phyloP scores from a whole-genome alignment of 2,888 invertebrate species.

The Diachrysia chrysitis region DNA sequence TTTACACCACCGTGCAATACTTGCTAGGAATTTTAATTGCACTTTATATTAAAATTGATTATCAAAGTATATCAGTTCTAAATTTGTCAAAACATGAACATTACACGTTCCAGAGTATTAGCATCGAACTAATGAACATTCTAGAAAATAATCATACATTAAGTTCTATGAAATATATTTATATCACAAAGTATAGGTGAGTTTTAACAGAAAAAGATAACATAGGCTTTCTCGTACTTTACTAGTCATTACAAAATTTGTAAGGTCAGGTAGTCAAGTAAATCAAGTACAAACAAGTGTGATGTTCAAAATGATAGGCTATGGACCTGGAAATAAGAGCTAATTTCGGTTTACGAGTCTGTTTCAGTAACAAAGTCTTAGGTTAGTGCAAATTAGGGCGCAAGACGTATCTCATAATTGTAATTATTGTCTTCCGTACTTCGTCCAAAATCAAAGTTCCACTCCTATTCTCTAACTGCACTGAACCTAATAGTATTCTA shows the following conservation, averaged over 20 bases:
- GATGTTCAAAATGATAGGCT: constrained; percentile 29
- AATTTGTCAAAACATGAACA: constrained; percentile 51
- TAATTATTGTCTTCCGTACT: constrained; percentile 29
- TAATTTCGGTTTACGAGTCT: constrained; percentile 25
- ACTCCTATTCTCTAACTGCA: constrained; percentile 3
- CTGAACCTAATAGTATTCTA: constrained; percentile 7
- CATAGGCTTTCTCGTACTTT: constrained; percentile 38
- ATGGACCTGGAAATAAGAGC: constrained; percentile 60
- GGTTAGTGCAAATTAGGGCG: constrained; percentile 20
- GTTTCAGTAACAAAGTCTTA: background rate
- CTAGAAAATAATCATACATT: constrained; percentile 54
- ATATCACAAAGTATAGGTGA: constrained; percentile 76
- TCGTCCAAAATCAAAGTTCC: constrained; percentile 2
- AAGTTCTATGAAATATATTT: constrained; percentile 58
- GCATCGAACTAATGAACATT: constrained; percentile 42
- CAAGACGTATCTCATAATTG: constrained; percentile 14
- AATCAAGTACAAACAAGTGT: constrained; percentile 32
- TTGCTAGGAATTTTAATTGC: constrained; percentile 74
- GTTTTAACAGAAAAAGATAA: constrained; percentile 64
- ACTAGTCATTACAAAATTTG: constrained; percentile 47
- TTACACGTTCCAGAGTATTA: constrained; percentile 49
- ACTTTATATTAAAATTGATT: constrained; percentile 69
- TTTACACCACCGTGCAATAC: constrained; percentile 71
- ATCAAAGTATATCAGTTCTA: constrained; percentile 53
- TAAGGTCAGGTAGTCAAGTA: constrained; percentile 46